These are phyloP conservation scores for Chrysolina oricalcia DNA, from an alignment of 2,888 invertebrate species.

Conservation along the genomic window DNA sequence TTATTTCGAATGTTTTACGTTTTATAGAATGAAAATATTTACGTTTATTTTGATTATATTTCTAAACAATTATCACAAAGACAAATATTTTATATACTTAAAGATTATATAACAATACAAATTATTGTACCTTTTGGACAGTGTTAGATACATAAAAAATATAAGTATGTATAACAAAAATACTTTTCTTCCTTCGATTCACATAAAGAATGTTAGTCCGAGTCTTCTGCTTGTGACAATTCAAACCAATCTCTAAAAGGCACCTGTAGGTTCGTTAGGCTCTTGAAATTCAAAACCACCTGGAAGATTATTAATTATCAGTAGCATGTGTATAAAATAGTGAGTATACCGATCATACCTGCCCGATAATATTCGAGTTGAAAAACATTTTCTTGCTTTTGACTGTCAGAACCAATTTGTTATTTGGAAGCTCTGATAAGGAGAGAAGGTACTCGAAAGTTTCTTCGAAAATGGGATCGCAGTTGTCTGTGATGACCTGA, in stretches of 20 bases:
- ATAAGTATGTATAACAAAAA: not conserved
- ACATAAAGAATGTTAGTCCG: conserved; percentile 50
- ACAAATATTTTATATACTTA: not conserved
- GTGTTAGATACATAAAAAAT: not conserved
- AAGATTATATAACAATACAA: not conserved
- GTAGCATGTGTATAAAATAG: not conserved
- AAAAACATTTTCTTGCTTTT: conserved; percentile 86
- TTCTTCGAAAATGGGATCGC: conserved; percentile 91
- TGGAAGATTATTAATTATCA: conserved; percentile 68
- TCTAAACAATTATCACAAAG: not conserved
- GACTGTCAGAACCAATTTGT: conserved; percentile 84
- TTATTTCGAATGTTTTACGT: no score
- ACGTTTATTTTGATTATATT: not conserved
- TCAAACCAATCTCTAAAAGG: conserved; percentile 84
- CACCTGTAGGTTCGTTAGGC: conserved; percentile 78
- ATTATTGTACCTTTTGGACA: not conserved
- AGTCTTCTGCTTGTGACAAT: conserved; percentile 57
- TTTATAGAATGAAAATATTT: not conserved
- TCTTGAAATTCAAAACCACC: conserved; percentile 78
- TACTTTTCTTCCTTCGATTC: not conserved
- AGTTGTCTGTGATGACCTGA: conserved; percentile 84
- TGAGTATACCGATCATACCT: conserved; percentile 58
- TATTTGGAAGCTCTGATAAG: conserved; percentile 81
- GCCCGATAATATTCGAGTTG: conserved; percentile 78
- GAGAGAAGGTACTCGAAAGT: conserved; percentile 90